A percentile compares a stretch with the other conserved stretches of the same genome.
Evolutionary conservation across 2,797 vertebrate species (phyloP).

Genomic region (Columba guinea): DNA sequence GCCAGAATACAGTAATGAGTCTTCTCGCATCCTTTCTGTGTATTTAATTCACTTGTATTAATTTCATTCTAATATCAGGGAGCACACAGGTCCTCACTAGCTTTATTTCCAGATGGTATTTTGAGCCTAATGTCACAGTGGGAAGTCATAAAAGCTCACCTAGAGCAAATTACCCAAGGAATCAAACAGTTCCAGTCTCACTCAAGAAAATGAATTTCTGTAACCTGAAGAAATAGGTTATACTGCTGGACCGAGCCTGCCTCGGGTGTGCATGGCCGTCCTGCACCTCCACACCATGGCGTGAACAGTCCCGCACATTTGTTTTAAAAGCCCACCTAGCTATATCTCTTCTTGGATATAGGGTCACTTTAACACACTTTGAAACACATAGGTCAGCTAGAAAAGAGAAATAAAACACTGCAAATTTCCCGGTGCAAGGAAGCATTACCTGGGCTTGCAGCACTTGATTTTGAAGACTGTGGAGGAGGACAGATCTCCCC

Average conservation of each 20-base stretch:
- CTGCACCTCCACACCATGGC: background rate
- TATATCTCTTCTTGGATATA: background rate
- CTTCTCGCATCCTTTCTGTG: background rate
- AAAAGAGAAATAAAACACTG: background rate
- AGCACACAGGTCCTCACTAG: background rate
- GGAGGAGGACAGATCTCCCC: background rate
- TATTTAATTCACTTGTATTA: background rate
- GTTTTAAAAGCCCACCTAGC: background rate
- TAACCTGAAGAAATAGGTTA: background rate
- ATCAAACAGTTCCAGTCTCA: background rate
- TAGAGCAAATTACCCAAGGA: conserved; percentile 45
- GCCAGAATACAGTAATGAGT: background rate
- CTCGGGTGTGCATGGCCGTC: fast-evolving
- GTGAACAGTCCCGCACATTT: background rate
- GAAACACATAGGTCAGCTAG: background rate
- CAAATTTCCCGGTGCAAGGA: background rate
- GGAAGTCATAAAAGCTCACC: conserved; percentile 45
- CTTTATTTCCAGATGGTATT: conserved; percentile 48
- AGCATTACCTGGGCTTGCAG: conserved; percentile 8
- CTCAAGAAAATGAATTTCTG: background rate
- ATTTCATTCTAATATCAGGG: background rate
- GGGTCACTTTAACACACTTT: background rate
- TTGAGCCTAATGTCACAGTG: conserved; percentile 38
- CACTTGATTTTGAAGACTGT: background rate
- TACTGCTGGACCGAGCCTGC: background rate